Evolutionary conservation across 2,888 invertebrate species (phyloP), one percentile per base, ranked within the genome.

Genomic region (Nymphalis c-album): DNA sequence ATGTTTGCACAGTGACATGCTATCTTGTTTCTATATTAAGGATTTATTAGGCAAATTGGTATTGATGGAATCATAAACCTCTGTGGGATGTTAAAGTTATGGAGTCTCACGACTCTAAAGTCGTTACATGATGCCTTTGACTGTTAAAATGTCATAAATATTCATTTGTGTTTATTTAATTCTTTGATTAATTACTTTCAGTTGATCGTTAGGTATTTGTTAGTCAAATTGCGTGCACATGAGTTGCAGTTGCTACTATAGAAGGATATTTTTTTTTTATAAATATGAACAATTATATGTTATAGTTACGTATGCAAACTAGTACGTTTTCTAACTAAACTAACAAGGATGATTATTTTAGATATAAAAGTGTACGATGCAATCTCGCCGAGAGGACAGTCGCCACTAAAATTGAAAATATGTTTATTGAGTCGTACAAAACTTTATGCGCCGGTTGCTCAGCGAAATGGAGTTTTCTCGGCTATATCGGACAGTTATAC

Each of bases 371-470:
- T 46, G 31, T 64, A 51, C 26, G 58, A 58, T 51, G 53, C 45
- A 73, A 75, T 73, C 69, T 71, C 71, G 67, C 63, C 64, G 63
- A 71, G 73, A 71, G 73, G 72, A 73, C 74, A 73, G 50, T 68
- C 63, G 73, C 77, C 76, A 80, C 74, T 80, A 75, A 82, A 80
- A 78, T 81, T 78, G 78, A 78, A 79, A 81, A 84, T 84, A 82
- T 81, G 79, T 85, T 85, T 89, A 90, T 88, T 84, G 84, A 88
- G 85, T 83, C 84, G 86, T 90, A 80, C 78, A 77, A 74, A 77
- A 80, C 77, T 90, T 88, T 88, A 90, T 81, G 88, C 84, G 75
- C 77, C 71, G 77, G 66, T 68, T 78, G 79, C 76, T 76, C 80
- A 67, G 73, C 75, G 78, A 78, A 79, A 77, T 80, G 81, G 84